Conservation (phyloP, 2,797 vertebrate species). For the Heterohyrax brucei region DNA sequence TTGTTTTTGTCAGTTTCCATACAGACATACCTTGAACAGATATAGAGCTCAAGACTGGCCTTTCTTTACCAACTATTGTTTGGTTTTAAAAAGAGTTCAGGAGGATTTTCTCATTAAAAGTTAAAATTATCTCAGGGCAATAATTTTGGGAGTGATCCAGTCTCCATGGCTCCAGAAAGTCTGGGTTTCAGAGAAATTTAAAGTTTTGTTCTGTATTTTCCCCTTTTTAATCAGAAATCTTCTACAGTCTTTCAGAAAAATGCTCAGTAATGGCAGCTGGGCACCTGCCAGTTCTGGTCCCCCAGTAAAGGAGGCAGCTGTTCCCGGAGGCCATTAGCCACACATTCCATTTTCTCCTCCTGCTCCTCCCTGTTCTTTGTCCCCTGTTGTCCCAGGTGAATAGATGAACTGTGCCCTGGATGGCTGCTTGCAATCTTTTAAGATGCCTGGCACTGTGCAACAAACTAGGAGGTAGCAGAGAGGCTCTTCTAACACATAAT, state of each 20-base stretch:
- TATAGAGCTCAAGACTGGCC: not conserved
- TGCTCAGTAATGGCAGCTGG: not conserved
- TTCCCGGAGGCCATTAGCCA: not conserved
- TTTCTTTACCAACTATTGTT: not conserved
- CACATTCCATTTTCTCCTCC: not conserved
- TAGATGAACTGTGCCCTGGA: not conserved
- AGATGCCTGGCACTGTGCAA: not conserved
- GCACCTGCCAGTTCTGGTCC: not conserved
- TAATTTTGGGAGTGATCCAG: not conserved
- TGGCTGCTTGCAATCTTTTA: not conserved
- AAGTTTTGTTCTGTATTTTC: not conserved
- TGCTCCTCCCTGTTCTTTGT: not conserved
- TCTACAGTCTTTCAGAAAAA: not conserved
- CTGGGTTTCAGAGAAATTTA: not conserved
- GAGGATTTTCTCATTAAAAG: not conserved
- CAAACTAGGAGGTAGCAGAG: not conserved
- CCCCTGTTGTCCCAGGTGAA: not conserved
- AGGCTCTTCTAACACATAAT: not conserved
- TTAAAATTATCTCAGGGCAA: not conserved
- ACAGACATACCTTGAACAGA: not conserved
- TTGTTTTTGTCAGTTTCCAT: not conserved
- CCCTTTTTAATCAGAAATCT: not conserved
- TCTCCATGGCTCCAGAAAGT: not conserved
- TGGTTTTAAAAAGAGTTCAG: not conserved
- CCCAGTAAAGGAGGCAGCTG: not conserved